Conservation (phyloP, 2,888 invertebrate genomes). For the Aricia artaxerxes region DNA sequence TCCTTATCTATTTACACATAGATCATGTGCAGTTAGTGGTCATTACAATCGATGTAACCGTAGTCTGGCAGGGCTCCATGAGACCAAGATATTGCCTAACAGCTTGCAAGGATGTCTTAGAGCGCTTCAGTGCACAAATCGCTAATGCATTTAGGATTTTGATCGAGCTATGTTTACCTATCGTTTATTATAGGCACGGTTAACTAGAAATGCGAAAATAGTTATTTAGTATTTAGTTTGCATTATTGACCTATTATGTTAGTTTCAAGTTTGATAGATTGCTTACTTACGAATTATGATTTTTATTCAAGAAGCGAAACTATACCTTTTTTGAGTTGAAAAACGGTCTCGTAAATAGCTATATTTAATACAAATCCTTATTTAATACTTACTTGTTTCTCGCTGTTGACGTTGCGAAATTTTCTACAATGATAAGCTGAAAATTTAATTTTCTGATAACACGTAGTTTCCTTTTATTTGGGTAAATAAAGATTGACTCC, state of each 20-base stretch:
- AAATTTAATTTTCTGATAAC: slow-evolving; percentile 6
- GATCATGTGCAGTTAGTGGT: slow-evolving; percentile 32
- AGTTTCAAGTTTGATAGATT: too few relatives aligned
- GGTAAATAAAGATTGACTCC: slow-evolving; percentile 36
- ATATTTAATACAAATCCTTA: neutral
- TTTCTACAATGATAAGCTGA: neutral
- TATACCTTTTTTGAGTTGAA: too few relatives aligned
- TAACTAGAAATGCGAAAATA: neutral
- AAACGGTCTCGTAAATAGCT: too few relatives aligned
- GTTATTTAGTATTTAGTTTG: neutral
- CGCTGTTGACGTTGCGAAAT: neutral
- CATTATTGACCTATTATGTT: too few relatives aligned
- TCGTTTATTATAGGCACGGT: neutral
- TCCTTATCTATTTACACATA: neutral
- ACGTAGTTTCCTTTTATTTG: slow-evolving; percentile 36
- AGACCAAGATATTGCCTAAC: slow-evolving; percentile 50
- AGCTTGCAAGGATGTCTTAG: slow-evolving; percentile 34
- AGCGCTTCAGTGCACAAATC: neutral
- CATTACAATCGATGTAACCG: slow-evolving; percentile 32
- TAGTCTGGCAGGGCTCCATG: slow-evolving; percentile 67
- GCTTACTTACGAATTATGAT: too few relatives aligned
- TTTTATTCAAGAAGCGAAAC: too few relatives aligned
- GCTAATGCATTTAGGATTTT: neutral
- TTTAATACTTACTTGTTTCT: neutral
- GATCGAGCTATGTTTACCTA: slow-evolving; percentile 7